phyloP scores from a whole-genome alignment of 2,113 vertebrate species.

The Larimichthys crocea region DNA sequence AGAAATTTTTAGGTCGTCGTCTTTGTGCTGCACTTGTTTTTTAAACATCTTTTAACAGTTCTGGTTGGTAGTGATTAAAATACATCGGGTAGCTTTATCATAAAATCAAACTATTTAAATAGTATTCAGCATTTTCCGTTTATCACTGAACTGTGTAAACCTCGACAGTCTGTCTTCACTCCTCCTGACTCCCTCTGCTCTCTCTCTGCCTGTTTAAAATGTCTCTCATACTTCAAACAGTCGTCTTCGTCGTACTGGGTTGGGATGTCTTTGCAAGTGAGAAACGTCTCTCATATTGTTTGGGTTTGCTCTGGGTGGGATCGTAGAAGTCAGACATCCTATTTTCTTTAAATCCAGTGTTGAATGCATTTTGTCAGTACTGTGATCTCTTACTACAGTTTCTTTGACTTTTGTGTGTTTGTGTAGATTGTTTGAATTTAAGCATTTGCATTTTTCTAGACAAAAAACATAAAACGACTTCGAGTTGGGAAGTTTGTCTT shows the following conservation, averaged over 20 bases:
- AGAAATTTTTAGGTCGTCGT: neutral
- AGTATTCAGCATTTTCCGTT: neutral
- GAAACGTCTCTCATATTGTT: neutral
- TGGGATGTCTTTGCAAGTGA: slow-evolving; percentile 27
- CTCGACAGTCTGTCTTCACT: neutral
- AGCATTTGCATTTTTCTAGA: no score
- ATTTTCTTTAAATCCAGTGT: neutral
- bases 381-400: neutral
- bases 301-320: slow-evolving; percentile 19
- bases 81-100: no score
- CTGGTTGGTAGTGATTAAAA: neutral
- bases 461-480: neutral
- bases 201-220: neutral
- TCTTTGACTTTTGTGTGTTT: slow-evolving; percentile 1
- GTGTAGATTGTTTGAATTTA: neutral
- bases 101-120: neutral
- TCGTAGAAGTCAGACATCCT: neutral
- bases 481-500: no score
- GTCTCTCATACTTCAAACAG: neutral
- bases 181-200: neutral
- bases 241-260: slow-evolving; percentile 7
- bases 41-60: neutral
- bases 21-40: neutral
- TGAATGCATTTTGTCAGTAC: neutral
- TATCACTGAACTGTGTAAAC: neutral